These are phyloP conservation scores for Suillia variegata DNA, from an alignment of 2,888 invertebrate genomes.

Conservation along the genomic window DNA sequence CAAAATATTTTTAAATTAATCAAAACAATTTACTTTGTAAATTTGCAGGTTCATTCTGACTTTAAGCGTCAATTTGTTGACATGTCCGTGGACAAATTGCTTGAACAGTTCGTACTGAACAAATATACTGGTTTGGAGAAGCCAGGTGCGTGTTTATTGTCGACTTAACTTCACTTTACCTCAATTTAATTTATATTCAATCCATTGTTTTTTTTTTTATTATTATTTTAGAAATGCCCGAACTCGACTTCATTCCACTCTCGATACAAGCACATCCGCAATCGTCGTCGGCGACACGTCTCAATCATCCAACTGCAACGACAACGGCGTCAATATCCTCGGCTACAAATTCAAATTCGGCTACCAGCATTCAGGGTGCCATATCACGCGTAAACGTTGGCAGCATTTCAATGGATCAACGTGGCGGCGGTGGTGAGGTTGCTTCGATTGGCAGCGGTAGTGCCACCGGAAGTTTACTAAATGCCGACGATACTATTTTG, in stretches of 20 bases:
- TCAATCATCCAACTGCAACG: constrained; percentile 40
- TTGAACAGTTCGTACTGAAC: constrained; percentile 88
- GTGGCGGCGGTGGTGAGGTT: constrained; percentile 24
- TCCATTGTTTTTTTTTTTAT: too few species aligned
- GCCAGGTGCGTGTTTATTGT: constrained; percentile 84
- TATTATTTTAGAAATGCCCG: constrained; percentile 53
- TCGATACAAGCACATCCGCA: constrained; percentile 41
- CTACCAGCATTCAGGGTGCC: constrained; percentile 51
- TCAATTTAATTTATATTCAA: too few species aligned
- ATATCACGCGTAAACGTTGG: constrained; percentile 33
- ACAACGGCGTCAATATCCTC: constrained; percentile 35
- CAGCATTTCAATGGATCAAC: constrained; percentile 43
- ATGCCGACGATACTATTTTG: constrained; percentile 44
- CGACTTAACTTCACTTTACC: too few species aligned
- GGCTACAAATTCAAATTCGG: constrained; percentile 55
- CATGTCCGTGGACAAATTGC: constrained; percentile 88
- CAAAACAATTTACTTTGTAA: background rate
- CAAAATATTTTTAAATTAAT: constrained; percentile 13
- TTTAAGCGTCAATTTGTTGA: constrained; percentile 90
- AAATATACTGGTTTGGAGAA: constrained; percentile 94
- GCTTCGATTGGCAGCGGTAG: constrained; percentile 44
- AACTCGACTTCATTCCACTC: constrained; percentile 53
- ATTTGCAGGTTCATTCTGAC: constrained; percentile 80
- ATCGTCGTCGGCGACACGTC: constrained; percentile 37
- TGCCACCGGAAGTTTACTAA: constrained; percentile 46